phyloP scores from a whole-genome alignment of 2,888 invertebrate species.

The Molorchus minor region DNA sequence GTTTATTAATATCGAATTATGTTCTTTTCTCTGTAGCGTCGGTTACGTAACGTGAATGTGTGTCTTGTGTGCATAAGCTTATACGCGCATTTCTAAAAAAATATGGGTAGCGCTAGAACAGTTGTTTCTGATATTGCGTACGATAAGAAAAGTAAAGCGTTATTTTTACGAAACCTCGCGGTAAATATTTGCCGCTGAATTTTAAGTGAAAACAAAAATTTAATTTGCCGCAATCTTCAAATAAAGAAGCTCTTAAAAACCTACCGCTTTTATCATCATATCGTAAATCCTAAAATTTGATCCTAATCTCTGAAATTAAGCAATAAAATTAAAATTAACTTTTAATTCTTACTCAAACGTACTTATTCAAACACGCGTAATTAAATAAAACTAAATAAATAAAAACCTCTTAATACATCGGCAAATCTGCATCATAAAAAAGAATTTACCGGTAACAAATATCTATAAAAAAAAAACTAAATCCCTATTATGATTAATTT shows the following conservation, averaged over 20 bases:
- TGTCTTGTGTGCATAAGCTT: background rate
- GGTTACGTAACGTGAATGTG: background rate
- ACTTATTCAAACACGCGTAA: conserved; percentile 34
- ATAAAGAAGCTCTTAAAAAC: conserved; percentile 35
- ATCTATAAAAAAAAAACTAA: too few species aligned
- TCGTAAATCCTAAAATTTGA: conserved; percentile 37
- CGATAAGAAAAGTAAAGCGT: conserved; percentile 1
- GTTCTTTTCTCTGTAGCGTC: too few species aligned
- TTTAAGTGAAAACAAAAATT: conserved; percentile 32
- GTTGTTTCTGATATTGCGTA: background rate
- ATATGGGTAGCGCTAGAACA: background rate
- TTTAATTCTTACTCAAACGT: conserved; percentile 42
- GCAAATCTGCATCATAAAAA: background rate
- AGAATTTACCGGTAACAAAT: background rate
- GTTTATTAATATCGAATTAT: too few species aligned
- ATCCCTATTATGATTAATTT: too few species aligned
- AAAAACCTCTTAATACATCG: background rate
- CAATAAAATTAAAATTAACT: conserved; percentile 44
- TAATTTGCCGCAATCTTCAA: conserved; percentile 35
- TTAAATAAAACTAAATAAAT: conserved; percentile 22
- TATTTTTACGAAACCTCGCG: conserved; percentile 22
- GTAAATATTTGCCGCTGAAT: conserved; percentile 36
- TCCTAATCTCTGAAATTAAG: conserved; percentile 40
- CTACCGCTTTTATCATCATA: conserved; percentile 33
- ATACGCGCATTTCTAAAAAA: background rate